A percentile compares a stretch with the other conserved stretches of the same genome.
Evolutionary conservation across 2,888 invertebrate genomes (phyloP).

Genomic region (Drosophila bunnanda): DNA sequence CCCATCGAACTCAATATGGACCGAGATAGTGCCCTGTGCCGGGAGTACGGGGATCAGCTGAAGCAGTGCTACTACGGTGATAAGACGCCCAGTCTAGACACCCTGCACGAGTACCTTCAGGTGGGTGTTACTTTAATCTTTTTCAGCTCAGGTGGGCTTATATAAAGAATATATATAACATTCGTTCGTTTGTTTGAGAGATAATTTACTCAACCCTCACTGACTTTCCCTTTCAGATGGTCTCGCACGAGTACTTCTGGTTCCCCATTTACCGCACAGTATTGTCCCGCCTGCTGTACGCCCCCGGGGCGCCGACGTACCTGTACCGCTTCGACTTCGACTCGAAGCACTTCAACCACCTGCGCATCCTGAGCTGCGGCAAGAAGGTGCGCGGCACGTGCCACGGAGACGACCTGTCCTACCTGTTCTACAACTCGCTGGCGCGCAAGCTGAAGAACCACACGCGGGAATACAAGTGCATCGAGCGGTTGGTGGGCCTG

Average conservation of each 20-base stretch:
- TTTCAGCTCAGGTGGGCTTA: background rate
- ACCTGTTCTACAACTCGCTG: conserved; percentile 83
- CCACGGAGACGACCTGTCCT: conserved; percentile 84
- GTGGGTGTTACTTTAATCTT: conserved; percentile 54
- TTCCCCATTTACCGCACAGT: conserved; percentile 84
- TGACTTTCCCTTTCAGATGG: conserved; percentile 69
- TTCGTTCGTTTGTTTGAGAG: background rate
- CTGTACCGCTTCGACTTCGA: conserved; percentile 84
- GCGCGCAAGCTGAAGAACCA: conserved; percentile 80
- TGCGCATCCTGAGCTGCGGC: conserved; percentile 83
- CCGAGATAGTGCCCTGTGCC: conserved; percentile 78
- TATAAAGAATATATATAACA: background rate
- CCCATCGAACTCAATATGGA: conserved; percentile 83
- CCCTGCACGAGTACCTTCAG: conserved; percentile 83
- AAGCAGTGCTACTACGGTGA: conserved; percentile 81
- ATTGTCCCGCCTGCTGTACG: conserved; percentile 80
- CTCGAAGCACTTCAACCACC: conserved; percentile 84
- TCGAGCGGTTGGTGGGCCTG: conserved; percentile 82
- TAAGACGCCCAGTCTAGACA: conserved; percentile 82
- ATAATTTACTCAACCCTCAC: too few species aligned
- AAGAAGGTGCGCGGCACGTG: conserved; percentile 83
- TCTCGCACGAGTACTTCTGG: conserved; percentile 84
- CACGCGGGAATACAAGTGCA: conserved; percentile 83
- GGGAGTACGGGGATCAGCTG: conserved; percentile 81
- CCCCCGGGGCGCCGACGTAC: conserved; percentile 81